Conservation (phyloP, 2,888 invertebrate species). For the Eristalis tenax region DNA sequence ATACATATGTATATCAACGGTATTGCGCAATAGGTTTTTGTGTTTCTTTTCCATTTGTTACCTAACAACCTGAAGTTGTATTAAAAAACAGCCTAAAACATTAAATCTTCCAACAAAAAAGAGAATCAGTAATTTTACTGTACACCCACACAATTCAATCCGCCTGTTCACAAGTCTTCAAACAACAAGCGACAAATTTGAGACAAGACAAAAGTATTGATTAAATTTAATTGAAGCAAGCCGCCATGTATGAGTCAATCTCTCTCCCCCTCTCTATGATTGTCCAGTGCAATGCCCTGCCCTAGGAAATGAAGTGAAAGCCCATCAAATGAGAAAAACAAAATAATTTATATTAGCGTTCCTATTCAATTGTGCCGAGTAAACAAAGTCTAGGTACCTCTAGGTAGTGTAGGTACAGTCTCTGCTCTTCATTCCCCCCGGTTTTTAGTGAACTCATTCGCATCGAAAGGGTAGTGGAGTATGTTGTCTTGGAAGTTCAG, state of each 20-base stretch:
- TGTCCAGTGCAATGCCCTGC: slow-evolving; percentile 55
- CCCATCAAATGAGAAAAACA: slow-evolving; percentile 30
- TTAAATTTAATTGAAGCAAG: slow-evolving; percentile 56
- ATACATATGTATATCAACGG: not conserved
- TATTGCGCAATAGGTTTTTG: not conserved
- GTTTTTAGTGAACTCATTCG: not conserved
- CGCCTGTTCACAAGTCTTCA: not conserved
- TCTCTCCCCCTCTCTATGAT: not conserved
- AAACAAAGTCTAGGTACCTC: slow-evolving; percentile 45
- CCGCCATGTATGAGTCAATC: not conserved
- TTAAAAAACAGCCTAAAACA: not conserved
- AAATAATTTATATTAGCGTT: slow-evolving; percentile 51
- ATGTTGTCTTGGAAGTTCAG: slow-evolving; percentile 58
- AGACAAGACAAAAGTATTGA: slow-evolving; percentile 38
- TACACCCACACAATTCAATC: not conserved
- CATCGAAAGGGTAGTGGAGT: not conserved
- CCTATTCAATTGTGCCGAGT: slow-evolving; percentile 52
- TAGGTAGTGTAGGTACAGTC: slow-evolving; percentile 64
- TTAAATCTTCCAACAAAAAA: not conserved
- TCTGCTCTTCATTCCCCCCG: not conserved
- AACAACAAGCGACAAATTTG: slow-evolving; percentile 6
- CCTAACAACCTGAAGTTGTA: not conserved
- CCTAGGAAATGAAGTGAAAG: slow-evolving; percentile 11
- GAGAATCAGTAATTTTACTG: not conserved
- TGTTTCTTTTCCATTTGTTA: not conserved